Percentiles rank a stretch among this genome's conserved stretches.
Evolutionary conservation across 1,140 invertebrate genomes (phyloP).

Genomic region (Sarcophaga peregrina): DNA sequence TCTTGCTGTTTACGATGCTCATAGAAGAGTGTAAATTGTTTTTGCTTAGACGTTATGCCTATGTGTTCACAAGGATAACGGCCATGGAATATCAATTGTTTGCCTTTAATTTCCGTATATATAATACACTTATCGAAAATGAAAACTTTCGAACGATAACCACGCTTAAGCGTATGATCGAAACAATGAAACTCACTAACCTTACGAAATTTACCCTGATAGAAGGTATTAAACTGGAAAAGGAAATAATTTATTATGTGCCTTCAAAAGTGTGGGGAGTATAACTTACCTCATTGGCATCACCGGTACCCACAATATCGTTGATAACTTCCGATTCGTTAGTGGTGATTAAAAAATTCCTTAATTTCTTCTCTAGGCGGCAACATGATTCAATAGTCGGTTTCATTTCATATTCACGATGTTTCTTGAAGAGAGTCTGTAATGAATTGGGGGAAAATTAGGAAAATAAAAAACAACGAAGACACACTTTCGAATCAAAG

Average conservation of each 20-base stretch:
- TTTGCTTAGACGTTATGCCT: slow-evolving; percentile 57
- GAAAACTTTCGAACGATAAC: slow-evolving; percentile 61
- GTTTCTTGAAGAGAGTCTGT: slow-evolving; percentile 63
- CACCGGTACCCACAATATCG: slow-evolving; percentile 59
- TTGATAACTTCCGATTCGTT: slow-evolving; percentile 65
- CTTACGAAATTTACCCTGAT: slow-evolving; percentile 64
- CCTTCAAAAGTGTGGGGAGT: background rate
- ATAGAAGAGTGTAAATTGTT: slow-evolving; percentile 61
- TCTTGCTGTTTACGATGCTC: slow-evolving; percentile 62
- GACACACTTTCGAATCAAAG: background rate
- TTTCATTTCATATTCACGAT: slow-evolving; percentile 60
- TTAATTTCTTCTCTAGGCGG: slow-evolving; percentile 60
- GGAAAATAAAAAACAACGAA: background rate
- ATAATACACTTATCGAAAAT: slow-evolving; percentile 65
- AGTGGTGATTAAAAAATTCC: slow-evolving; percentile 58
- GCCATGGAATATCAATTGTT: slow-evolving; percentile 60
- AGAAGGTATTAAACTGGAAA: slow-evolving; percentile 61
- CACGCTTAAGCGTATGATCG: slow-evolving; percentile 57
- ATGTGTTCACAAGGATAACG: slow-evolving; percentile 64
- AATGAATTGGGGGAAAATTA: background rate
- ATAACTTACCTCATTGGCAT: slow-evolving; percentile 54
- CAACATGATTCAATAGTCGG: slow-evolving; percentile 63
- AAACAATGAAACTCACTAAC: slow-evolving; percentile 60
- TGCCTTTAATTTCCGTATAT: slow-evolving; percentile 65
- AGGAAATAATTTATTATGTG: background rate